Percentiles rank a stretch among this genome's conserved stretches.
Conservation (phyloP, 2,113 vertebrate genomes). For the Cnemophilus loriae region DNA sequence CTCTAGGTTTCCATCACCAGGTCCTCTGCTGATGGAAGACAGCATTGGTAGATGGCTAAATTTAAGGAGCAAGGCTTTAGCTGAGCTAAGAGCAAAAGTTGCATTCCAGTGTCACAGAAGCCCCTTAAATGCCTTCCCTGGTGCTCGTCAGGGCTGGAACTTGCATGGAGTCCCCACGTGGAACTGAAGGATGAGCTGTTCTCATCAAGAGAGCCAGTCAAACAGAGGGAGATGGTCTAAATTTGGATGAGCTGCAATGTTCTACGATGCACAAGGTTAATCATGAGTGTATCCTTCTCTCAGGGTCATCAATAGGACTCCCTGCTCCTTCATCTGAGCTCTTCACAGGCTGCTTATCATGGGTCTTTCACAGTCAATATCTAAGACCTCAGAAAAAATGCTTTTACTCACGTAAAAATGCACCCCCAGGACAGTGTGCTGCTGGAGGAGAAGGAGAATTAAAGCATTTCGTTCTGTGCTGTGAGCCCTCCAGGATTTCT, state of each 20-base stretch:
- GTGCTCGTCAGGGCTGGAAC: not conserved
- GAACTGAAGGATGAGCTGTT: not conserved
- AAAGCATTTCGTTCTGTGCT: not conserved
- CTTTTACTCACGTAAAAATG: not conserved
- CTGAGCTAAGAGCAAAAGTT: not conserved
- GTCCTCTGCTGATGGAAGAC: not conserved
- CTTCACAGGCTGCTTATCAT: not conserved
- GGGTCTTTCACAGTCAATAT: not conserved
- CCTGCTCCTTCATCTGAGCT: not conserved
- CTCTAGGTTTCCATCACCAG: not conserved
- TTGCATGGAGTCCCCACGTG: accelerated
- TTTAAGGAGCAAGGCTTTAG: not conserved
- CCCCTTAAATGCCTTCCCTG: accelerated
- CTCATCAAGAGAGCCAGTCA: not conserved
- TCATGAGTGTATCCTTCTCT: not conserved
- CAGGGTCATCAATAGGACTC: not conserved
- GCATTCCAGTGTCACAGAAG: not conserved
- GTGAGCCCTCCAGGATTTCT: slow-evolving; percentile 51
- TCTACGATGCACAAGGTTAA: not conserved
- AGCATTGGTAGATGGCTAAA: not conserved
- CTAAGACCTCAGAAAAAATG: not conserved
- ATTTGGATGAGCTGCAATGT: not conserved
- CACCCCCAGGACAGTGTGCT: not conserved
- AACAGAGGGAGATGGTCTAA: not conserved
- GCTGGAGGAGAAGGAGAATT: slow-evolving; percentile 34